A percentile compares a stretch with the other conserved stretches of the same genome.
Conservation (phyloP, 2,888 invertebrate genomes). For the Microctonus brassicae region DNA sequence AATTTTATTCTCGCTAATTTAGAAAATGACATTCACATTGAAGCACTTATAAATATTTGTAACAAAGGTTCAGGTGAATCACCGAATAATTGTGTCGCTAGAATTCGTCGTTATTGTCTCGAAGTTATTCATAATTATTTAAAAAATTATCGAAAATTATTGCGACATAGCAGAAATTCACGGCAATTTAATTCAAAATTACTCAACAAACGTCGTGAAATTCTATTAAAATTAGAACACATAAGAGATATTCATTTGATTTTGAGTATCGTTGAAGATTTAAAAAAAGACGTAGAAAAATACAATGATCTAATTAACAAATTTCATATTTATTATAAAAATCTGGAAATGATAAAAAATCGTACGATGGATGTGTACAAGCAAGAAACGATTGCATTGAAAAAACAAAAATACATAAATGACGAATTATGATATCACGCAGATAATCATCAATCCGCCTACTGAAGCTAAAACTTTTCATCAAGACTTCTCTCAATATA, state of each 20-base stretch:
- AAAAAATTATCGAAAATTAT: constrained; percentile 55
- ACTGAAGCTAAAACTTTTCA: neutral
- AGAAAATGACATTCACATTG: constrained; percentile 66
- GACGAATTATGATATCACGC: constrained; percentile 61
- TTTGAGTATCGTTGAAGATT: constrained; percentile 55
- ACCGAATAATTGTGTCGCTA: constrained; percentile 58
- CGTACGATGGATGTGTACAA: neutral
- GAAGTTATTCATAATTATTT: constrained; percentile 62
- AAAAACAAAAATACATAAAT: constrained; percentile 36
- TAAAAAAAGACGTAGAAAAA: constrained; percentile 51
- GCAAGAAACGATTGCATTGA: constrained; percentile 27
- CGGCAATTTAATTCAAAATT: constrained; percentile 38
- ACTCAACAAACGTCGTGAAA: constrained; percentile 50
- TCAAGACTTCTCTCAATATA: no score
- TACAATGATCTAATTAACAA: constrained; percentile 46
- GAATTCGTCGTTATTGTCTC: constrained; percentile 61
- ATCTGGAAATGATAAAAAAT: constrained; percentile 39
- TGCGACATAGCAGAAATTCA: constrained; percentile 44
- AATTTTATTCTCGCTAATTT: constrained; percentile 82
- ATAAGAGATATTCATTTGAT: constrained; percentile 61
- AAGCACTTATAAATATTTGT: constrained; percentile 64
- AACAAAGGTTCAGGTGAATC: constrained; percentile 58
- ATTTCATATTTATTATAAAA: constrained; percentile 47
- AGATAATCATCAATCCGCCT: constrained; percentile 19
- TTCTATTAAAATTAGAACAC: constrained; percentile 61